Evolutionary conservation across 2,113 vertebrate genomes (phyloP).

Genomic region (Callipepla californica): DNA sequence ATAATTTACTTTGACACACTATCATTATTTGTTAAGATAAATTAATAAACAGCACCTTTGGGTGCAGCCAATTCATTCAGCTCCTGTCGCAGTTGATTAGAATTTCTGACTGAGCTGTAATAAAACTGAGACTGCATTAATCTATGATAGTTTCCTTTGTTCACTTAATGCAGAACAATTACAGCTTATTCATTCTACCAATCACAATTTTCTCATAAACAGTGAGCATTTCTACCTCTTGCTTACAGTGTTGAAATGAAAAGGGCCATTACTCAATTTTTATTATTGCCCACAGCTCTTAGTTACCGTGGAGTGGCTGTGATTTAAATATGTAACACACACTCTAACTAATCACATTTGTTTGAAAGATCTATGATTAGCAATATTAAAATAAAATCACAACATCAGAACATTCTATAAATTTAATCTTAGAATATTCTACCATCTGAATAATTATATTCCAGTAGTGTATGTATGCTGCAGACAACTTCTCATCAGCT

Average conservation of each 20-base stretch:
- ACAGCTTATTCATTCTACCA: slow-evolving; percentile 70
- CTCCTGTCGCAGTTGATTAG: slow-evolving; percentile 69
- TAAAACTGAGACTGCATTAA: slow-evolving; percentile 69
- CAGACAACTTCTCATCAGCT: background rate
- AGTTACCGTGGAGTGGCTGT: slow-evolving; percentile 45
- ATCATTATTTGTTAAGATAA: slow-evolving; percentile 76
- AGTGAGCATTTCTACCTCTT: slow-evolving; percentile 59
- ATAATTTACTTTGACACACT: slow-evolving; percentile 71
- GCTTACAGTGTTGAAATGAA: slow-evolving; percentile 62
- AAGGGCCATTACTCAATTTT: slow-evolving; percentile 74
- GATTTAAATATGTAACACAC: slow-evolving; percentile 63
- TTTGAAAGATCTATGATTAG: slow-evolving; percentile 60
- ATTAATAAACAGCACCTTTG: slow-evolving; percentile 79
- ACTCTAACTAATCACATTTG: slow-evolving; percentile 66
- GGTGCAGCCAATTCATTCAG: slow-evolving; percentile 69
- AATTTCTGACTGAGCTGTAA: slow-evolving; percentile 65
- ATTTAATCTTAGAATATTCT: slow-evolving; percentile 21
- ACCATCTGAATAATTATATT: slow-evolving; percentile 19
- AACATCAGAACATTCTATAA: slow-evolving; percentile 20
- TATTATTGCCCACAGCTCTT: slow-evolving; percentile 74
- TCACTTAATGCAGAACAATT: slow-evolving; percentile 77
- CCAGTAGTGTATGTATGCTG: background rate
- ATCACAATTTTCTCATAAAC: slow-evolving; percentile 65
- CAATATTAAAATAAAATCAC: slow-evolving; percentile 54
- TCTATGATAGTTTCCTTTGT: slow-evolving; percentile 64